A percentile compares a stretch with the other conserved stretches of the same genome.
These are phyloP conservation scores for Podarcis lilfordi DNA, from an alignment of 2,797 vertebrate species.

Conservation along the genomic window DNA sequence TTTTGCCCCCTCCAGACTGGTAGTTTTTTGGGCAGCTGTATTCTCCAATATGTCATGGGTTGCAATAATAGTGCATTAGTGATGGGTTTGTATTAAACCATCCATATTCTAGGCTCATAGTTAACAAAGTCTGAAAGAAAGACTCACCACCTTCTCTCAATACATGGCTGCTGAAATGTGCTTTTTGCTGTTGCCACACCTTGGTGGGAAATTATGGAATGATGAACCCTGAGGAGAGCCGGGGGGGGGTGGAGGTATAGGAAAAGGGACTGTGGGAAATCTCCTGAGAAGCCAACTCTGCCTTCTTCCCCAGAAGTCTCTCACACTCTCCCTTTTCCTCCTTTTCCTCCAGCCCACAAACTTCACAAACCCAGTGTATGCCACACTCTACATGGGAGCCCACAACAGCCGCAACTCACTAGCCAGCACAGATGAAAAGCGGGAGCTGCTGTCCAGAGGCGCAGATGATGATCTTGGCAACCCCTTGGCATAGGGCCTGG, in stretches of 20 bases:
- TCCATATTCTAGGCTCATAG: not conserved
- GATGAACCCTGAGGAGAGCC: not conserved
- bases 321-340: not conserved
- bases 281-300: not conserved
- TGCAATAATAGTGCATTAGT: too few species aligned
- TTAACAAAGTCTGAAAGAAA: not conserved
- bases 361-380: slow-evolving; percentile 97
- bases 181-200: not conserved
- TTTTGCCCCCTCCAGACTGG: too few species aligned
- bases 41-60: too few species aligned
- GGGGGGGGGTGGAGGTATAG: not conserved
- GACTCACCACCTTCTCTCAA: not conserved
- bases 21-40: too few species aligned
- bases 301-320: not conserved
- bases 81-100: too few species aligned
- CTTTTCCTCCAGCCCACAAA: slow-evolving; percentile 88
- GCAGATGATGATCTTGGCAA: slow-evolving; percentile 91
- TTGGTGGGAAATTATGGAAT: too few species aligned
- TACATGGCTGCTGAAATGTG: too few species aligned
- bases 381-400: slow-evolving; percentile 97
- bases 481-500: slow-evolving; percentile 87
- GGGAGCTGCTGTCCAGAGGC: slow-evolving; percentile 91
- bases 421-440: slow-evolving; percentile 97
- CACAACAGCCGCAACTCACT: slow-evolving; percentile 95
- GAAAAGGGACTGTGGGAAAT: rapidly evolving